Conservation (phyloP, 1,140 invertebrate species). For the Uloborus diversus region DNA sequence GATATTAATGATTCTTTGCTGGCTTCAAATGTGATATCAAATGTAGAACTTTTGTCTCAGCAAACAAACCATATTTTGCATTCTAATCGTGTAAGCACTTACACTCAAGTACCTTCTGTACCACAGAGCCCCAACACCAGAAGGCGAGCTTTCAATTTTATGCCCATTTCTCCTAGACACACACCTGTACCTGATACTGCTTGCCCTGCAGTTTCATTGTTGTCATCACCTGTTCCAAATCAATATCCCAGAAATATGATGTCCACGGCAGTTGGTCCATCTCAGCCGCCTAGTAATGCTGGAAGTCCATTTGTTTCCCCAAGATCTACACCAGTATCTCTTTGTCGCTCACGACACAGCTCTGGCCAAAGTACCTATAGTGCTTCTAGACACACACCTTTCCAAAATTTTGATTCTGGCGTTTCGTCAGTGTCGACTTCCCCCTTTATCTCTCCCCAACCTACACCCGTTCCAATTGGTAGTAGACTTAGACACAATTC, state of each 20-base stretch:
- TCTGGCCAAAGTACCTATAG: conserved; percentile 64
- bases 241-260: conserved; percentile 47
- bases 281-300: conserved; percentile 66
- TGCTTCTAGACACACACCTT: conserved; percentile 58
- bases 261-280: conserved; percentile 59
- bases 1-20: conserved; percentile 2
- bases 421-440: conserved; percentile 61
- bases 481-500: conserved; percentile 60
- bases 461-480: conserved; percentile 63
- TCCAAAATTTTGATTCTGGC: conserved; percentile 60
- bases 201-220: conserved; percentile 66
- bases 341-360: conserved; percentile 67
- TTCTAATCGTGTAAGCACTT: conserved; percentile 18
- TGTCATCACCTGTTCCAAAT: conserved; percentile 19
- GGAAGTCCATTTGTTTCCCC: conserved; percentile 87
- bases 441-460: conserved; percentile 66
- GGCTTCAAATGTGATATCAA: not conserved
- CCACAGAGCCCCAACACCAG: conserved; percentile 73
- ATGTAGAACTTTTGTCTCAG: not conserved
- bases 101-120: conserved; percentile 62
- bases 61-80: not conserved
- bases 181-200: conserved; percentile 62
- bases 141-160: conserved; percentile 82
- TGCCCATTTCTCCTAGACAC: conserved; percentile 80
- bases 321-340: conserved; percentile 76